These are phyloP conservation scores for Ptychochromis oligacanthus DNA, from an alignment of 2,113 vertebrate species.

Conservation along the genomic window DNA sequence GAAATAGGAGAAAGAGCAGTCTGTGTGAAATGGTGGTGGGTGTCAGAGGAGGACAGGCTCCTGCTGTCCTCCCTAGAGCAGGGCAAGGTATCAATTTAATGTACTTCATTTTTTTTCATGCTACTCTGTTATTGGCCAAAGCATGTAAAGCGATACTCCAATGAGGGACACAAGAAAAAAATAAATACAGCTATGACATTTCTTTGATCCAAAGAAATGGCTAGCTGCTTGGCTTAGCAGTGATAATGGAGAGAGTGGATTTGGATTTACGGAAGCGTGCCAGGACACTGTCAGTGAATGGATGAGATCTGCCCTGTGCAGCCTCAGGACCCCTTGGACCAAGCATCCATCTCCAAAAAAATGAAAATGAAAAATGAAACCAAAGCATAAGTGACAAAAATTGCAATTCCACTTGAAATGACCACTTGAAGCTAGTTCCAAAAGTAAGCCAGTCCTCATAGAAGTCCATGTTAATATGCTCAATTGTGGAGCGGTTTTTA, in stretches of 20 bases:
- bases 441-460: neutral
- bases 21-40: neutral
- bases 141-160: neutral
- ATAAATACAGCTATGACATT: neutral
- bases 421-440: neutral
- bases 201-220: slow-evolving; percentile 2
- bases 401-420: neutral
- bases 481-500: neutral
- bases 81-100: neutral
- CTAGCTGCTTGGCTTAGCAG: neutral
- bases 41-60: neutral
- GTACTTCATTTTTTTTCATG: neutral
- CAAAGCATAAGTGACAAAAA: neutral
- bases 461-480: neutral
- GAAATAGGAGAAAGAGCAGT: neutral
- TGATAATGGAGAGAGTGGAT: neutral
- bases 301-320: neutral
- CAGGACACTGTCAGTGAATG: neutral
- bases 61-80: neutral
- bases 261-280: neutral
- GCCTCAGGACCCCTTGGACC: neutral
- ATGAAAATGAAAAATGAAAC: neutral
- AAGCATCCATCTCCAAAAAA: neutral
- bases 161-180: neutral
- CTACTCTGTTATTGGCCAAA: neutral